Evolutionary conservation across 2,113 vertebrate genomes (phyloP).

Genomic region (Campylomormyrus numenius): DNA sequence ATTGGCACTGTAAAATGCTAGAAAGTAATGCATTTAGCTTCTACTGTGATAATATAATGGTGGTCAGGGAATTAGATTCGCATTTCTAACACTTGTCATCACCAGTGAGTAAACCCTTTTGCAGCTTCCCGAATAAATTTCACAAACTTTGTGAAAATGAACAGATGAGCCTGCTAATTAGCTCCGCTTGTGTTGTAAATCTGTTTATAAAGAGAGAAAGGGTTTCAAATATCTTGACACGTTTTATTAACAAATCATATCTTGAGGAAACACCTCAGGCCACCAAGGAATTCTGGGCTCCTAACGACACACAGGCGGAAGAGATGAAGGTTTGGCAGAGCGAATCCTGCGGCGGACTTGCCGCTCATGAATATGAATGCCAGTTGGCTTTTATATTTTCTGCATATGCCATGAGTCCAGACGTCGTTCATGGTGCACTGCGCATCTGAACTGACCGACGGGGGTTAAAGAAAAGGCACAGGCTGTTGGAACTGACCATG

Average conservation of each 20-base stretch:
- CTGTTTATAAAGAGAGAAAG: constrained; percentile 88
- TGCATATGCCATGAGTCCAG: constrained; percentile 17
- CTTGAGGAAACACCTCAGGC: constrained; percentile 70
- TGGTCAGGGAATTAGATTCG: constrained; percentile 53
- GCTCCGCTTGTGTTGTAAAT: constrained; percentile 78
- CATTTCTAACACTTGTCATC: constrained; percentile 70
- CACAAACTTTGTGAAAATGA: constrained; percentile 80
- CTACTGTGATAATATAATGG: constrained; percentile 26
- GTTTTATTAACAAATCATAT: constrained; percentile 96
- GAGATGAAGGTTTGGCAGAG: constrained; percentile 49
- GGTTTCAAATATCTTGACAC: constrained; percentile 89
- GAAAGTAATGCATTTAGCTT: background rate
- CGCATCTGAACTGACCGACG: background rate
- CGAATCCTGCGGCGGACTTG: constrained; percentile 48
- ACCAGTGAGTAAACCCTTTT: constrained; percentile 57
- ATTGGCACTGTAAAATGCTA: background rate
- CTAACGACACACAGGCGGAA: constrained; percentile 40
- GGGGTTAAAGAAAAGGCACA: background rate
- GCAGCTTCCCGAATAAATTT: constrained; percentile 68
- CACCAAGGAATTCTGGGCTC: constrained; percentile 46
- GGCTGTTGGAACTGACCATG: background rate
- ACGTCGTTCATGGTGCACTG: background rate
- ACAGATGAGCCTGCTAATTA: constrained; percentile 95
- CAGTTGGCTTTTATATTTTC: constrained; percentile 26
- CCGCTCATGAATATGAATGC: constrained; percentile 55